These are phyloP conservation scores for Molossus molossus DNA, from an alignment of 2,797 vertebrate species.

Conservation along the genomic window DNA sequence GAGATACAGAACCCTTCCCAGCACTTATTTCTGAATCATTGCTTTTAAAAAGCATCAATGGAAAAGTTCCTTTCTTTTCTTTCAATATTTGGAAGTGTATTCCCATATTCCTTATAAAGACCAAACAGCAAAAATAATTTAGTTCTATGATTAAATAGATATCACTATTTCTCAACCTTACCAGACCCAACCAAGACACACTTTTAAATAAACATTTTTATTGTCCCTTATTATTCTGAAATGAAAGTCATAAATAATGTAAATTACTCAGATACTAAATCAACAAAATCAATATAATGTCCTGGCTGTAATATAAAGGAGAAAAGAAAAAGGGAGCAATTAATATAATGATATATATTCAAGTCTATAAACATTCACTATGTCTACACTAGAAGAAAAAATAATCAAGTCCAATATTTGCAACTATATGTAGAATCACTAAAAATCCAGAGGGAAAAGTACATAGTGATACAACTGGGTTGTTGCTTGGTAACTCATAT, in stretches of 20 bases:
- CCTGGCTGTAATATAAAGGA: neutral
- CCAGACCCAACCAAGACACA: neutral
- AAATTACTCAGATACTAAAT: slow-evolving; percentile 47
- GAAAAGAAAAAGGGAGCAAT: neutral
- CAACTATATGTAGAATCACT: neutral
- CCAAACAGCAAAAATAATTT: neutral
- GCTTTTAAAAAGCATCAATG: slow-evolving; percentile 57
- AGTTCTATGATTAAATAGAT: neutral
- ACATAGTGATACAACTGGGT: neutral
- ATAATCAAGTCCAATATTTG: neutral
- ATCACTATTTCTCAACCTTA: slow-evolving; percentile 13
- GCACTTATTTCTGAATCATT: neutral
- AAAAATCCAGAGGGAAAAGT: slow-evolving; percentile 7
- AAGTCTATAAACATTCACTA: neutral
- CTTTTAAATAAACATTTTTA: slow-evolving; percentile 54
- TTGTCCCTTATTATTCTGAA: slow-evolving; percentile 36
- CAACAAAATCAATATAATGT: slow-evolving; percentile 53
- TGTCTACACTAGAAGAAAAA: neutral
- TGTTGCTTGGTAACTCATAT: slow-evolving; percentile 13
- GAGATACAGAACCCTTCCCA: neutral
- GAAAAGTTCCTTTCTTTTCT: neutral
- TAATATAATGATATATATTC: slow-evolving; percentile 29
- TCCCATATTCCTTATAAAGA: neutral
- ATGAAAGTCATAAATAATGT: slow-evolving; percentile 67
- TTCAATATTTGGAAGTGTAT: slow-evolving; percentile 26